Conservation (phyloP, 2,797 vertebrate genomes). For the Sitta carolinensis region DNA sequence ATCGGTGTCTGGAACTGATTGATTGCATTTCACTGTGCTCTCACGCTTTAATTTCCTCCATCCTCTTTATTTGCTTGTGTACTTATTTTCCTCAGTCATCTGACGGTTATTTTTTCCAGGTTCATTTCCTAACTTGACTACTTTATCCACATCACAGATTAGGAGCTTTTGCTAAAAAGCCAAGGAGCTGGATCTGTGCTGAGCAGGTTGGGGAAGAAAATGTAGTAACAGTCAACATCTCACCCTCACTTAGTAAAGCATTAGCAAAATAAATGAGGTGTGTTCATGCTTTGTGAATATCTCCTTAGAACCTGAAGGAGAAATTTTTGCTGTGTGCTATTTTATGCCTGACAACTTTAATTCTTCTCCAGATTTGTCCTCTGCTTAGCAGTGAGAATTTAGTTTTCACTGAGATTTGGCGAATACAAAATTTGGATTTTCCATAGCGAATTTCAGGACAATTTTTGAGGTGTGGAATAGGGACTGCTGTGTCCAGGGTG, state of each 20-base stretch:
- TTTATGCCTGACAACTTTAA: not conserved
- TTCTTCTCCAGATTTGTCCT: not conserved
- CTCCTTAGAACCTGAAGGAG: not conserved
- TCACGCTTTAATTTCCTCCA: not conserved
- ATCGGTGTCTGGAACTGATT: not conserved
- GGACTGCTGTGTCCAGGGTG: not conserved
- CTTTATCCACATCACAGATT: not conserved
- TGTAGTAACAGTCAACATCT: rapidly evolving
- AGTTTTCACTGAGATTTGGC: not conserved
- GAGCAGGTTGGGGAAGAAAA: not conserved
- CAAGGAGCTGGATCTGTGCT: not conserved
- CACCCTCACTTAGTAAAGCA: not conserved
- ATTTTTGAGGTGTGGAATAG: not conserved
- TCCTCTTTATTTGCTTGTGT: not conserved
- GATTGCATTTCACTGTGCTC: not conserved
- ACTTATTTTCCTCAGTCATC: not conserved
- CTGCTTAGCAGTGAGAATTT: not conserved
- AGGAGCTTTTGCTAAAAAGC: not conserved
- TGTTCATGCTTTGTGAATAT: not conserved
- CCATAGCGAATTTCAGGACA: not conserved
- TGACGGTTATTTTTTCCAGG: rapidly evolving
- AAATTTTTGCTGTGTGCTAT: not conserved
- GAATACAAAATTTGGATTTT: not conserved
- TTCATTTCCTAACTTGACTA: not conserved
- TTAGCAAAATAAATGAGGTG: not conserved